These are phyloP conservation scores for Cinclus cinclus DNA, from an alignment of 2,113 vertebrate species.

Conservation along the genomic window DNA sequence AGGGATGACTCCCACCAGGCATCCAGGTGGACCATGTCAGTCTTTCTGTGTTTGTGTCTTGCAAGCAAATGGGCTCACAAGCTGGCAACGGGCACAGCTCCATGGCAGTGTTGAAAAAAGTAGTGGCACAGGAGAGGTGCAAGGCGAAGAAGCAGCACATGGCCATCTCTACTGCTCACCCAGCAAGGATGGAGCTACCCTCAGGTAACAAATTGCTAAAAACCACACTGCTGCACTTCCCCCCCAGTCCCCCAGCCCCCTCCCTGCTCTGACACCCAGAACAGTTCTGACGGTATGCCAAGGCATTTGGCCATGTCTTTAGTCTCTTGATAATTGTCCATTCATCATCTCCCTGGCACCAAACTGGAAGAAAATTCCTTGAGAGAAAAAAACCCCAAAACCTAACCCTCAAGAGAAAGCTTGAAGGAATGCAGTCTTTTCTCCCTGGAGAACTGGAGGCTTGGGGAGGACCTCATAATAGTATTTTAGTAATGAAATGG, in stretches of 20 bases:
- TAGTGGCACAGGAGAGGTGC: not conserved
- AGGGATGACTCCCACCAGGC: not conserved
- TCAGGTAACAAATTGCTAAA: not conserved
- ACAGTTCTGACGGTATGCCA: not conserved
- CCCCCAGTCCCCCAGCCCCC: not conserved
- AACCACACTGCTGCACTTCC: not conserved
- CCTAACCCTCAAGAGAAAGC: not conserved
- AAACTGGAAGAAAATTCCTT: not conserved
- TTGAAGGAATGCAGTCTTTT: not conserved
- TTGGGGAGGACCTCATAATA: not conserved
- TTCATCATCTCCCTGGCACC: not conserved
- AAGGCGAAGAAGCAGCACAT: not conserved
- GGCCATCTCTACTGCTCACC: not conserved
- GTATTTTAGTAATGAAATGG: not conserved
- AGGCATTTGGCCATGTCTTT: not conserved
- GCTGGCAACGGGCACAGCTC: not conserved
- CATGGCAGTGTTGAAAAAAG: not conserved
- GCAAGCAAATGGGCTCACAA: not conserved
- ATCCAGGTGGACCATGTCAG: not conserved
- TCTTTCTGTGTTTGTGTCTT: not conserved
- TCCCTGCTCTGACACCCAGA: not conserved
- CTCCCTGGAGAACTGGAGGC: not conserved
- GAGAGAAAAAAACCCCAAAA: not conserved
- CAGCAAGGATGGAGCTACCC: not conserved
- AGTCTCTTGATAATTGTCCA: not conserved